These are phyloP conservation scores for Oscheius sp. DNA, from an alignment of 2,888 invertebrate species.

Conservation along the genomic window DNA sequence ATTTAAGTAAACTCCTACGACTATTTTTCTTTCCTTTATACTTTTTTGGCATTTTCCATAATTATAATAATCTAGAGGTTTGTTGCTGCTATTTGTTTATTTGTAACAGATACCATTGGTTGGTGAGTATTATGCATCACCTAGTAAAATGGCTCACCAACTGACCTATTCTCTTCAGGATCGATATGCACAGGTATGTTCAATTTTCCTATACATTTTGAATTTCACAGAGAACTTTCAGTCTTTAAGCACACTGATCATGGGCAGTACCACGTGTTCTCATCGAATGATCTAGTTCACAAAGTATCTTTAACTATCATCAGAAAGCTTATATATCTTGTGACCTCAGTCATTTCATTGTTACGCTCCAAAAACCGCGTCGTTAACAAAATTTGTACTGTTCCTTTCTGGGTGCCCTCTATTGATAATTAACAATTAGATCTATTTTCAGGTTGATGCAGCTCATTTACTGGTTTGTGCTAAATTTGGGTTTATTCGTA, in stretches of 20 bases:
- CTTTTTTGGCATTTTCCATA: conserved; percentile 59
- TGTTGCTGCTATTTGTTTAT: neutral
- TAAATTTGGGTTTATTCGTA: conserved; percentile 56
- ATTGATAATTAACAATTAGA: neutral
- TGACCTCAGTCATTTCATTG: too few relatives aligned
- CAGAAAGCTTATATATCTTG: too few relatives aligned
- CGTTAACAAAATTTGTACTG: too few relatives aligned
- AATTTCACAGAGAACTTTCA: too few relatives aligned
- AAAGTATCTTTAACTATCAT: too few relatives aligned
- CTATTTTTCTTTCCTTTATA: conserved; percentile 61
- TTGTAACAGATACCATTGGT: conserved; percentile 34
- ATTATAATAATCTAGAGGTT: conserved; percentile 35
- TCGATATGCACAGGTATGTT: conserved; percentile 60
- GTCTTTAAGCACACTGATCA: too few relatives aligned
- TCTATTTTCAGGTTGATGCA: conserved; percentile 49
- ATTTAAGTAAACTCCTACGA: conserved; percentile 1
- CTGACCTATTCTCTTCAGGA: conserved; percentile 62
- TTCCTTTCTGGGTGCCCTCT: neutral
- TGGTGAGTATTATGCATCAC: conserved; percentile 42
- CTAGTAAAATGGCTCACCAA: conserved; percentile 35
- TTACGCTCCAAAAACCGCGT: too few relatives aligned
- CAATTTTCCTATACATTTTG: too few relatives aligned
- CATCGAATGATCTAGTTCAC: too few relatives aligned
- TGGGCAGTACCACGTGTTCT: too few relatives aligned
- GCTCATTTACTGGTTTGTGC: conserved; percentile 54